Percentiles rank a stretch among this genome's conserved stretches.
These are phyloP conservation scores for Nemotelus nigrinus DNA, from an alignment of 2,888 invertebrate genomes.

Conservation along the genomic window DNA sequence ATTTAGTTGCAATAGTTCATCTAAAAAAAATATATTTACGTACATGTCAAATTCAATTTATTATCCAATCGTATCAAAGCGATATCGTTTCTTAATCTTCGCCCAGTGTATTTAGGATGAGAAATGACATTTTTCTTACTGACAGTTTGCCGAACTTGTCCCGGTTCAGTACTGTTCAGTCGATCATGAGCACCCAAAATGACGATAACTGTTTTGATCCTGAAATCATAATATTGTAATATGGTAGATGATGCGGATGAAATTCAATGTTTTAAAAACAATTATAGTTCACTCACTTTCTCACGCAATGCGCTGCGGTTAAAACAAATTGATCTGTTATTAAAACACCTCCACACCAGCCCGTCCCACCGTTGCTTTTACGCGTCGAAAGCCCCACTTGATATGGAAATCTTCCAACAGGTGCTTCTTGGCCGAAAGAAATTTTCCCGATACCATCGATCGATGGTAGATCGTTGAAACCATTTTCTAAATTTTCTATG, in stretches of 20 bases:
- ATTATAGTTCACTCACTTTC: slow-evolving; percentile 50
- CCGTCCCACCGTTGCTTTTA: slow-evolving; percentile 48
- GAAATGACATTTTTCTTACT: not conserved
- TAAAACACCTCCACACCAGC: slow-evolving; percentile 59
- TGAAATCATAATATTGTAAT: not conserved
- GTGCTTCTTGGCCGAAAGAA: slow-evolving; percentile 45
- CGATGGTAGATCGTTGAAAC: too few species aligned
- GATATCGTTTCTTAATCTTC: not conserved
- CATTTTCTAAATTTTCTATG: too few species aligned
- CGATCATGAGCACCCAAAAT: slow-evolving; percentile 6
- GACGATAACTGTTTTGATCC: not conserved
- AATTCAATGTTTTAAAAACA: not conserved
- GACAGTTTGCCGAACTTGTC: slow-evolving; percentile 1
- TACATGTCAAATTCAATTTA: not conserved
- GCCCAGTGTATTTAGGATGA: not conserved
- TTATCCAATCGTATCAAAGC: slow-evolving; percentile 1
- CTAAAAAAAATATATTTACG: not conserved
- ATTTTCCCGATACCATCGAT: not conserved
- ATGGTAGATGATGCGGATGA: not conserved
- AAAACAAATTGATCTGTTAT: slow-evolving; percentile 56
- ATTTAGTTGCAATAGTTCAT: not conserved
- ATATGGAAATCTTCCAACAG: slow-evolving; percentile 57
- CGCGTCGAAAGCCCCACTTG: slow-evolving; percentile 58
- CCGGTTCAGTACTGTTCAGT: not conserved
- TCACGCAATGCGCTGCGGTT: slow-evolving; percentile 61